phyloP scores from a whole-genome alignment of 53 echinoderm and acorn worm genomes.

The Henricia sp. region DNA sequence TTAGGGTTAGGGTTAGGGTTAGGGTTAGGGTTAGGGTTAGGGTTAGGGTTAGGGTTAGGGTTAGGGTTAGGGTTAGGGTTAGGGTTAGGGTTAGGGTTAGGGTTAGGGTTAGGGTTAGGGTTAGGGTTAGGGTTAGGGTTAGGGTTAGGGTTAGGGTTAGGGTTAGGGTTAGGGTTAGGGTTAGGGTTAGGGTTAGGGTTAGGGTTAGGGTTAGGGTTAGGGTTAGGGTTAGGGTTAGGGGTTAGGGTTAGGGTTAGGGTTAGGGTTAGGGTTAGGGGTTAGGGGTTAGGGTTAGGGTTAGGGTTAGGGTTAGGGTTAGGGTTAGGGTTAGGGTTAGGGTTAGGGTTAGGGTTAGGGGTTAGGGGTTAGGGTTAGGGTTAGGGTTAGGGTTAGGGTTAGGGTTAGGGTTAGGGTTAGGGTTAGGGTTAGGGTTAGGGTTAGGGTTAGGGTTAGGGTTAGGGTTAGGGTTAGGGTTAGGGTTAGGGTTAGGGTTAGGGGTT shows the following conservation, averaged over 20 bases:
- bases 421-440: constrained; percentile 60
- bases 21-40: neutral
- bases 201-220: neutral
- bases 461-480: constrained; percentile 58
- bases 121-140: neutral
- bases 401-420: constrained; percentile 66
- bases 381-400: constrained; percentile 57
- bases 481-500: too few species aligned
- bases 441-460: constrained; percentile 64
- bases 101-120: too few species aligned
- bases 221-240: constrained; percentile 3
- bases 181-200: neutral
- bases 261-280: too few species aligned
- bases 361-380: too few species aligned
- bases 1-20: neutral
- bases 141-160: neutral
- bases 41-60: too few species aligned
- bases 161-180: neutral
- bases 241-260: too few species aligned
- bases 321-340: constrained; percentile 62
- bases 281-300: too few species aligned
- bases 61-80: too few species aligned
- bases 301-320: constrained; percentile 51
- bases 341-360: too few species aligned
- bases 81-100: too few species aligned